phyloP scores from a whole-genome alignment of 2,113 vertebrate genomes.

The Dissostichus mawsoni region DNA sequence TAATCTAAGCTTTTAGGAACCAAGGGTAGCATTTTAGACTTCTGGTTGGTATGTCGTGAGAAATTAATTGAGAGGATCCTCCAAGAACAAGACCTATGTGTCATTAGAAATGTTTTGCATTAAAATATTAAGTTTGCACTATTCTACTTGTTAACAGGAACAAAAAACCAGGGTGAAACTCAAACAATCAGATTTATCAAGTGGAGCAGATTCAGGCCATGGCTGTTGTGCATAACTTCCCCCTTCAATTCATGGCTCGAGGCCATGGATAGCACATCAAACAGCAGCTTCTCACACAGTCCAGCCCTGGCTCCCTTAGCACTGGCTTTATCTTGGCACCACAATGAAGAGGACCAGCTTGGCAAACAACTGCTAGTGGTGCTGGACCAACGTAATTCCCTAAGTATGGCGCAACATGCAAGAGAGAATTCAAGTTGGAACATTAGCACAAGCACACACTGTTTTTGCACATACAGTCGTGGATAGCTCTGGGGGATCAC shows the following conservation, averaged over 20 bases:
- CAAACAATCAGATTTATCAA: constrained; percentile 46
- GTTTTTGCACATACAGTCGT: constrained; percentile 38
- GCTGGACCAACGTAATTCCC: constrained; percentile 69
- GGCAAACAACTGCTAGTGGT: constrained; percentile 52
- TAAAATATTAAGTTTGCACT: constrained; percentile 1
- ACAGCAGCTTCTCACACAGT: constrained; percentile 60
- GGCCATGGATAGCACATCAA: constrained; percentile 79
- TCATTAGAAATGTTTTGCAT: neutral
- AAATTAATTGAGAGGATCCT: neutral
- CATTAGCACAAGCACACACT: constrained; percentile 41
- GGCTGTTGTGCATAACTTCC: constrained; percentile 63
- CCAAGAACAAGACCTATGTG: neutral
- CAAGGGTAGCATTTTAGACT: neutral
- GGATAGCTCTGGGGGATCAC: constrained; percentile 57
- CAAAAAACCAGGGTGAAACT: constrained; percentile 5
- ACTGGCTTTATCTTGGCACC: constrained; percentile 68
- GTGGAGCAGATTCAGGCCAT: constrained; percentile 64
- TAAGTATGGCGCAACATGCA: constrained; percentile 46
- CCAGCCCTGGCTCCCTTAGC: constrained; percentile 57
- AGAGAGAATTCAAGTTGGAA: constrained; percentile 56
- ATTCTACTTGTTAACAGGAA: constrained; percentile 9
- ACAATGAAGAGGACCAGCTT: constrained; percentile 69
- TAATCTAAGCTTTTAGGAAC: neutral
- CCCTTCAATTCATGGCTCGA: constrained; percentile 66
- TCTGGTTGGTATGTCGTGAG: neutral